phyloP scores from a whole-genome alignment of 2,797 vertebrate genomes.

The Thaleichthys pacificus region DNA sequence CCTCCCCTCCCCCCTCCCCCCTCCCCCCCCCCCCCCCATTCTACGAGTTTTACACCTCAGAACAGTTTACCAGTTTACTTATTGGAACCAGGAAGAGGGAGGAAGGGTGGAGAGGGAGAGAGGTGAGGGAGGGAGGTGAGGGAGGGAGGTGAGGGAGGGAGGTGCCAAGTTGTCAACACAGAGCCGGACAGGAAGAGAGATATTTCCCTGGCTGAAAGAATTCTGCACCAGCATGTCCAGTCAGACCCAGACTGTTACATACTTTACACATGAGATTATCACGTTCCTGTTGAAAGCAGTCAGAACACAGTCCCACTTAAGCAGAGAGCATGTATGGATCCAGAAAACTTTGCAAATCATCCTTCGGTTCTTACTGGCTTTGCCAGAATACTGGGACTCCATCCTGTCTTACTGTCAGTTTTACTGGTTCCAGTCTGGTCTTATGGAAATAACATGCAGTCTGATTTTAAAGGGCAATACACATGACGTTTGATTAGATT shows the following conservation, averaged over 20 bases:
- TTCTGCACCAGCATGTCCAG: conserved; percentile 38
- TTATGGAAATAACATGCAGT: too few relatives aligned
- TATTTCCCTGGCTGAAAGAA: conserved; percentile 56
- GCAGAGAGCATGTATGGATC: too few relatives aligned
- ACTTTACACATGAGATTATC: conserved; percentile 18
- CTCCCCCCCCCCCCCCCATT: not conserved
- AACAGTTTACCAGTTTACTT: conserved; percentile 57
- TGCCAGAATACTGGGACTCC: too few relatives aligned
- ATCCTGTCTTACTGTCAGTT: too few relatives aligned
- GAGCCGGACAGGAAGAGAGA: conserved; percentile 52
- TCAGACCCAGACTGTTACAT: conserved; percentile 24
- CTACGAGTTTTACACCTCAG: conserved; percentile 42
- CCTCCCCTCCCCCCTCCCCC: too few relatives aligned
- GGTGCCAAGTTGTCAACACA: conserved; percentile 32
- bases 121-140: not conserved
- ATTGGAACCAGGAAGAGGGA: conserved; percentile 24
- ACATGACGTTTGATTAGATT: not conserved
- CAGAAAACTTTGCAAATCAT: too few relatives aligned
- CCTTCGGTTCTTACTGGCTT: too few relatives aligned
- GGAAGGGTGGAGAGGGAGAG: conserved; percentile 20
- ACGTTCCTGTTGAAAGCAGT: conserved; percentile 21
- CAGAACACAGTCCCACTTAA: not conserved
- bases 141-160: not conserved
- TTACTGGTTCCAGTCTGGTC: too few relatives aligned
- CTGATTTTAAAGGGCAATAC: too few relatives aligned